Evolutionary conservation across 2,888 invertebrate genomes (phyloP), one percentile per base, ranked within the genome.

Genomic region (Lithodes maja): DNA sequence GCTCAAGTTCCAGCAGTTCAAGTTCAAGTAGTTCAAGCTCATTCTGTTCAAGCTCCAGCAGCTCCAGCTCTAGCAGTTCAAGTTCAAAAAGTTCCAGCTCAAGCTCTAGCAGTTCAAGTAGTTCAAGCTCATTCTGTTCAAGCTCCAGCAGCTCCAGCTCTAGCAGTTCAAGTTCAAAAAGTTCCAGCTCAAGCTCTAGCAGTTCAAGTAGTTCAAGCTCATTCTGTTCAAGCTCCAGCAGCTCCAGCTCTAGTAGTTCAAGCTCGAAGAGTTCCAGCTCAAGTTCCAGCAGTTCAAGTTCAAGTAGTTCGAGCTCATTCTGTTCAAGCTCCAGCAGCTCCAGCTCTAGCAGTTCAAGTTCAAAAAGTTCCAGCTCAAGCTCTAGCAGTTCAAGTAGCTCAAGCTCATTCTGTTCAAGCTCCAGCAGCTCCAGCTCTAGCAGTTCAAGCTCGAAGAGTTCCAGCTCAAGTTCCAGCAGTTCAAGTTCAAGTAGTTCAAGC

Each of bases 391-490:
- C 75, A 75, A 33, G 75, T 12, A 5, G 33, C 1, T 49, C 77
- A 15, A 77, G 77, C 49, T 33, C 50, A 49, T 33, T 17, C 50
- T 33, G 77, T 9, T 50, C 77, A 77, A 77, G 77, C 9, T 77
- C 33, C 5, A 7, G 74, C 71, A 74, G 75, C 5, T n/a, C 83
- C 71, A 74, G 75, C 5, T 17, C 33, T 17, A 74, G 74, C 3
- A 85, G 85, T 33, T 52, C 55, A 77, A 69, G 7, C 9, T 69
- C 49, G 69, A 17, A 15, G 69, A 50, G 82, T 9, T 52, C 85
- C 78, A 85, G 85, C 9, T 52, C 52, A 82, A 50, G 82, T 5
- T 52, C 85, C 69, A 85, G 85, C 9, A 79, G 17, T 7, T 68
- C 9, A 69, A 69, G 79, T n/a, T 61, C 84, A 78, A 71, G 71